A percentile compares a stretch with the other conserved stretches of the same genome.
Conservation (phyloP, 2,113 vertebrate species). For the Dromaius novaehollandiae region DNA sequence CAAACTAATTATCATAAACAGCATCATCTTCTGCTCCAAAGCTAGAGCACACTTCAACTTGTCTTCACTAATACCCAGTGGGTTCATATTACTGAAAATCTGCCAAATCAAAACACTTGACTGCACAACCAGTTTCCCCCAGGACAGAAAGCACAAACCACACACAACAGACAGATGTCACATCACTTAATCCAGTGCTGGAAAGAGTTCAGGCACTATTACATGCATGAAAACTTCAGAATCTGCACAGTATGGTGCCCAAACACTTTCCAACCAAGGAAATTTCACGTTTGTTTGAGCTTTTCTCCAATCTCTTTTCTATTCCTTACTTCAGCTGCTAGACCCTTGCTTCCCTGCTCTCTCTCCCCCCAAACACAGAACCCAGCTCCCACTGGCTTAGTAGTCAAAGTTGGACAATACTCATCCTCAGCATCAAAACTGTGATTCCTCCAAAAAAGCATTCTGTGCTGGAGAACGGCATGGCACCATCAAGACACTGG, state of each 20-base stretch:
- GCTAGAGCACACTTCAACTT: neutral
- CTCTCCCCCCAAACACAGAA: neutral
- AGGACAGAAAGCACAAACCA: neutral
- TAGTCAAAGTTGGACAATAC: neutral
- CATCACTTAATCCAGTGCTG: neutral
- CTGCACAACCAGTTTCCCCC: neutral
- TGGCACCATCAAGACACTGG: neutral
- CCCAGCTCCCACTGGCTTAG: neutral
- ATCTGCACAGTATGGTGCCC: neutral
- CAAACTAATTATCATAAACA: neutral
- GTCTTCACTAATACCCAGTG: neutral
- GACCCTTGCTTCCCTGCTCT: neutral
- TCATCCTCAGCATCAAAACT: neutral
- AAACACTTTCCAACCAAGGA: neutral
- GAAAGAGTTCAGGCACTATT: neutral
- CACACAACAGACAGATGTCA: neutral
- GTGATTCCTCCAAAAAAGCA: neutral
- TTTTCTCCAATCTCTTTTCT: neutral
- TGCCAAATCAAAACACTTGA: neutral
- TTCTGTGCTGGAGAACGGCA: neutral
- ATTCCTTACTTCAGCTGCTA: neutral
- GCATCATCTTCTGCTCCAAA: neutral
- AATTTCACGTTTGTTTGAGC: neutral
- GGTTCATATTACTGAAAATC: neutral
- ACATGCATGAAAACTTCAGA: rapidly evolving